Percentiles rank a stretch among this genome's conserved stretches.
Evolutionary conservation across 2,797 vertebrate genomes (phyloP).

Genomic region (Chrysolophus pictus): DNA sequence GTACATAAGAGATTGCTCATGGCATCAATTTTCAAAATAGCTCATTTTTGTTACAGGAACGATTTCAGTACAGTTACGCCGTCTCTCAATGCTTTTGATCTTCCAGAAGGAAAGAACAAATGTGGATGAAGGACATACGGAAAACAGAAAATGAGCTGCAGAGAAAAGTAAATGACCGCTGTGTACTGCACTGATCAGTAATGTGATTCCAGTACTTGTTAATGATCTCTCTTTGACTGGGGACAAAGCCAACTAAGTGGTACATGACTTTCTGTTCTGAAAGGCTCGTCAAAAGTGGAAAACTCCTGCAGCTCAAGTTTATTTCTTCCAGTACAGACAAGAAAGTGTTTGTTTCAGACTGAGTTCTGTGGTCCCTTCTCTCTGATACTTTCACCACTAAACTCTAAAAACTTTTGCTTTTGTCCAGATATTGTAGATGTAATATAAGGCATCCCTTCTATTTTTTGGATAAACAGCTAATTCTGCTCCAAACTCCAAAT

Average conservation of each 20-base stretch:
- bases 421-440: neutral
- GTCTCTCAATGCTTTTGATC: neutral
- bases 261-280: neutral
- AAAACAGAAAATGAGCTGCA: constrained; percentile 16
- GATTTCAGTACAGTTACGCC: neutral
- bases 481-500: neutral
- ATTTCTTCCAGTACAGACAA: neutral
- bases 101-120: neutral
- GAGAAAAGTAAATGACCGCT: neutral
- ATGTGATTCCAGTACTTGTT: neutral
- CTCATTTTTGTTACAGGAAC: neutral
- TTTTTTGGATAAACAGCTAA: neutral
- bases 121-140: neutral
- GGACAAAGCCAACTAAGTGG: constrained; percentile 26
- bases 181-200: neutral
- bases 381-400: neutral
- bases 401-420: neutral
- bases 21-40: neutral
- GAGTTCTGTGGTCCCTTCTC: neutral
- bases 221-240: neutral
- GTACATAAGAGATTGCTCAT: neutral
- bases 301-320: neutral
- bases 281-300: neutral
- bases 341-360: neutral
- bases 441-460: neutral